Conservation (phyloP, 2,888 invertebrate genomes). For the Noctua fimbriata region DNA sequence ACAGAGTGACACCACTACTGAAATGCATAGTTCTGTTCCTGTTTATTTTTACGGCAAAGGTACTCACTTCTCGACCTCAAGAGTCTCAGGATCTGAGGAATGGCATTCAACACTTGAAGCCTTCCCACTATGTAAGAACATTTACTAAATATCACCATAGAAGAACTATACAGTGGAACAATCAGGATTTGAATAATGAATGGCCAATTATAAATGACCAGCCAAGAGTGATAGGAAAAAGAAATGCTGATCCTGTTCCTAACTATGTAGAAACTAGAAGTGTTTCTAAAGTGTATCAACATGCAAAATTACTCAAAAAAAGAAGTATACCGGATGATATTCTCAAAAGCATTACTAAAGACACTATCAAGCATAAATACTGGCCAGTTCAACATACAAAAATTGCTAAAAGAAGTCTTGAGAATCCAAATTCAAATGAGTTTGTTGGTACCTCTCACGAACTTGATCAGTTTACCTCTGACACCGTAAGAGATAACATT, state of each 20-base stretch:
- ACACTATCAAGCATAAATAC: slow-evolving; percentile 52
- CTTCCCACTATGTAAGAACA: slow-evolving; percentile 85
- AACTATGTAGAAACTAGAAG: slow-evolving; percentile 57
- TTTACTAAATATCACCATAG: slow-evolving; percentile 88
- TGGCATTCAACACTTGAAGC: slow-evolving; percentile 82
- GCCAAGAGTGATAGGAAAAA: slow-evolving; percentile 77
- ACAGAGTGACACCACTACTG: slow-evolving; percentile 84
- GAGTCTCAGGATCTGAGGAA: slow-evolving; percentile 82
- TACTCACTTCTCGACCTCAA: slow-evolving; percentile 85
- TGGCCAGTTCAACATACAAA: slow-evolving; percentile 58
- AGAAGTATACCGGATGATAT: slow-evolving; percentile 54
- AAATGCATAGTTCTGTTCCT: slow-evolving; percentile 86
- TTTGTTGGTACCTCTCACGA: slow-evolving; percentile 70
- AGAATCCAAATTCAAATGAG: slow-evolving; percentile 77
- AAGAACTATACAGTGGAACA: slow-evolving; percentile 83
- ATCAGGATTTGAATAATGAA: slow-evolving; percentile 75
- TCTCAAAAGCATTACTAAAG: slow-evolving; percentile 39
- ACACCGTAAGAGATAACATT: slow-evolving; percentile 71
- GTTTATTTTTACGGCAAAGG: slow-evolving; percentile 88
- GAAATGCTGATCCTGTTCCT: slow-evolving; percentile 70
- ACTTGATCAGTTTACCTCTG: slow-evolving; percentile 71
- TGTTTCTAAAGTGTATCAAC: slow-evolving; percentile 53
- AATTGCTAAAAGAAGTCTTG: slow-evolving; percentile 78
- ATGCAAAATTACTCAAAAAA: slow-evolving; percentile 61
- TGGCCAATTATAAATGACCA: slow-evolving; percentile 76